Evolutionary conservation across 2,888 invertebrate genomes (phyloP).

Genomic region (Diploptera punctata): DNA sequence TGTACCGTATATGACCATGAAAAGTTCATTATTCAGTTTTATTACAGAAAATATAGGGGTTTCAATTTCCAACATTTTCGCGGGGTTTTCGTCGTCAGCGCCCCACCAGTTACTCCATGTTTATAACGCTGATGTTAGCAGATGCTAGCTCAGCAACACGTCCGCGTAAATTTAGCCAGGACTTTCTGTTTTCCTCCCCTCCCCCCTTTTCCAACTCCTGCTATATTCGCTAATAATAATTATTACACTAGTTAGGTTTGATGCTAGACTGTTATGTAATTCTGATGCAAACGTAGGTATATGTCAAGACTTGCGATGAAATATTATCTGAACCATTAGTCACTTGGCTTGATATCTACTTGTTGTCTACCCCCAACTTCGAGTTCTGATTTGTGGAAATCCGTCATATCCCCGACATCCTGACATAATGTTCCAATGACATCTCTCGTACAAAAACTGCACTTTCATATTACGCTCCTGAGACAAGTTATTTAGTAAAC

Average conservation of each 20-base stretch:
- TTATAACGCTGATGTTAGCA: slow-evolving; percentile 28
- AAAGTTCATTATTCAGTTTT: slow-evolving; percentile 30
- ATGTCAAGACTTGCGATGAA: neutral
- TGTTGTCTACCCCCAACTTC: neutral
- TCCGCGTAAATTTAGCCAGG: slow-evolving; percentile 9
- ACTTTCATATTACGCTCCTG: too few relatives aligned
- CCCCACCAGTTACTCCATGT: neutral
- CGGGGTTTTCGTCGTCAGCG: slow-evolving; percentile 4
- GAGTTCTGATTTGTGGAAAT: neutral
- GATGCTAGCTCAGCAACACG: slow-evolving; percentile 14
- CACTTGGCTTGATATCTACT: neutral
- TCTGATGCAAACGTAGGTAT: too few relatives aligned
- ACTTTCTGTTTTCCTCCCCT: neutral
- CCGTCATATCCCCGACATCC: too few relatives aligned
- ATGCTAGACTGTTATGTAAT: too few relatives aligned
- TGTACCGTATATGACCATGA: slow-evolving; percentile 14
- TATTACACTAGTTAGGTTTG: neutral
- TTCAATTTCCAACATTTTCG: slow-evolving; percentile 29
- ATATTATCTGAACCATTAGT: neutral
- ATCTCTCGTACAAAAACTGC: too few relatives aligned
- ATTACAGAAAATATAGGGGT: slow-evolving; percentile 24
- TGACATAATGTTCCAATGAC: too few relatives aligned
- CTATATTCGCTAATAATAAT: slow-evolving; percentile 18
- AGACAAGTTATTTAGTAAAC: too few relatives aligned
- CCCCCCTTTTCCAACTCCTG: neutral